Evolutionary conservation across 2,113 vertebrate species (phyloP).

Genomic region (Heteronetta atricapilla): DNA sequence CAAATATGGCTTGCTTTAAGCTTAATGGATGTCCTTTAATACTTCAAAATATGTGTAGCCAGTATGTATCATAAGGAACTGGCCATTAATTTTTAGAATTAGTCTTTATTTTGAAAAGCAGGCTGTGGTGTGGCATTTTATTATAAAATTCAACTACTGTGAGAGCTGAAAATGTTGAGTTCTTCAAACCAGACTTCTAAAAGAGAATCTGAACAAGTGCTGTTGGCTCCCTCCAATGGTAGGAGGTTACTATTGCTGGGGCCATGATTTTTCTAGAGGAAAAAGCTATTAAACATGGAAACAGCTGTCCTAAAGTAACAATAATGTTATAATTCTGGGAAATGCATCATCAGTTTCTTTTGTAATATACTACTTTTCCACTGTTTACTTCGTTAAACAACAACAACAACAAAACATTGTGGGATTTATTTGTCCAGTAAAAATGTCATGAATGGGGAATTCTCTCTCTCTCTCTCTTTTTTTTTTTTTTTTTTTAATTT

Average conservation of each 20-base stretch:
- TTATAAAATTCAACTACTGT: neutral
- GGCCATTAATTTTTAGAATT: neutral
- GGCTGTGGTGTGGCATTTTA: neutral
- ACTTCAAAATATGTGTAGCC: neutral
- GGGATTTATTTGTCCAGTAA: neutral
- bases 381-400: neutral
- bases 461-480: neutral
- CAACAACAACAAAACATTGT: neutral
- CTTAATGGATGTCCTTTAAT: neutral
- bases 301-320: neutral
- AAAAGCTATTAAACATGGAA: neutral
- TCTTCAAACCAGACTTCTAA: neutral
- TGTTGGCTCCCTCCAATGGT: slow-evolving; percentile 12
- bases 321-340: neutral
- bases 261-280: neutral
- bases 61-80: neutral
- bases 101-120: neutral
- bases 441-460: neutral
- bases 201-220: neutral
- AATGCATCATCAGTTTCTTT: neutral
- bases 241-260: slow-evolving; percentile 12
- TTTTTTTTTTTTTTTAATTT: neutral
- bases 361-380: no score
- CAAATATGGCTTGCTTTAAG: neutral
- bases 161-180: neutral